These are phyloP conservation scores for Metopolophium dirhodum DNA, from an alignment of 1,140 invertebrate species.

Conservation along the genomic window DNA sequence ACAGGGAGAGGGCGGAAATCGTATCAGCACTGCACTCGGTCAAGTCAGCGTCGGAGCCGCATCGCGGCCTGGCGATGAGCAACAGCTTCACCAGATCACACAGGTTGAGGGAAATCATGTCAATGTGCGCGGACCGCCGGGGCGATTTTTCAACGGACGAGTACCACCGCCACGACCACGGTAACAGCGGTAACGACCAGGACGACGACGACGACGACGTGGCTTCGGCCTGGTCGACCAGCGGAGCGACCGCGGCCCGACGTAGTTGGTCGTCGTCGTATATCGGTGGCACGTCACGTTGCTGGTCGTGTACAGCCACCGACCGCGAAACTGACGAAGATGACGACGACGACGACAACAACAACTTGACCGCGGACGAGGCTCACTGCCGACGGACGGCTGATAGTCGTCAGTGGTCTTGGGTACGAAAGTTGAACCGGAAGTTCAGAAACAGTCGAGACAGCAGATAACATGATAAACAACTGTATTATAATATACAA, in stretches of 20 bases:
- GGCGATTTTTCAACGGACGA: not conserved
- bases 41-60: not conserved
- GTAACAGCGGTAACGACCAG: not conserved
- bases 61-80: too few relatives aligned
- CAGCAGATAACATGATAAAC: not conserved
- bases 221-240: too few relatives aligned
- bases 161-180: not conserved
- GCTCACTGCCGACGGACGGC: not conserved
- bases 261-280: too few relatives aligned
- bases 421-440: not conserved
- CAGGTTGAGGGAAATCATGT: not conserved
- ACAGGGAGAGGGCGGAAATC: slow-evolving; percentile 18
- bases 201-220: accelerated
- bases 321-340: not conserved
- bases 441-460: not conserved
- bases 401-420: not conserved
- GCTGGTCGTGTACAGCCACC: not conserved
- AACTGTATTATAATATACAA: not conserved
- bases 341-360: not conserved
- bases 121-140: not conserved
- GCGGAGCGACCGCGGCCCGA: too few relatives aligned
- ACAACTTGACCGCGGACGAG: too few relatives aligned
- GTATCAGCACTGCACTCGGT: slow-evolving; percentile 15
- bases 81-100: not conserved
- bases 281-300: not conserved